Evolutionary conservation across 1,140 invertebrate genomes (phyloP).

Genomic region (Heliconius congener): DNA sequence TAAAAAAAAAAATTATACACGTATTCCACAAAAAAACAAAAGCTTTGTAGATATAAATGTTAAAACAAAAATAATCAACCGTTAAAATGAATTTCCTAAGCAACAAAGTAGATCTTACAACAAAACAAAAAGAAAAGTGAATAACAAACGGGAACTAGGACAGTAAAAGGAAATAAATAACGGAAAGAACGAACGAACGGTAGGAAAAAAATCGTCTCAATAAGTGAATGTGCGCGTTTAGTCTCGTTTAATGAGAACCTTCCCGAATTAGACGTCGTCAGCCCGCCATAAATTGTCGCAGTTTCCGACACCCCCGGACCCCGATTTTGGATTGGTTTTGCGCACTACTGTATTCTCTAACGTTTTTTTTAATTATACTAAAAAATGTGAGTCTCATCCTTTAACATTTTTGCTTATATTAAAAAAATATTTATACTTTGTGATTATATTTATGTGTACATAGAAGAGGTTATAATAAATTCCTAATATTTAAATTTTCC

Average conservation of each 20-base stretch:
- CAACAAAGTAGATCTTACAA: neutral
- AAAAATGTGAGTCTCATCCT: no score
- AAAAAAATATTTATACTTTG: no score
- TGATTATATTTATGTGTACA: no score
- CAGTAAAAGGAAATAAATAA: conserved; percentile 46
- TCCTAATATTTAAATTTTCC: no score
- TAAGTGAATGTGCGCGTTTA: conserved; percentile 70
- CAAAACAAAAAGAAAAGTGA: conserved; percentile 30
- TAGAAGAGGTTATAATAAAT: no score
- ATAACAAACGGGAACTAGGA: conserved; percentile 31
- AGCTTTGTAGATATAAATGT: no score
- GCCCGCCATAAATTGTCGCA: conserved; percentile 73
- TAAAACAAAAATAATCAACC: neutral
- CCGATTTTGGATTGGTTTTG: conserved; percentile 15
- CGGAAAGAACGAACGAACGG: conserved; percentile 33
- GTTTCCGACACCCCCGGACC: conserved; percentile 42
- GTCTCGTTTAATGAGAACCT: conserved; percentile 68
- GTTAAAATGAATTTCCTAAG: neutral
- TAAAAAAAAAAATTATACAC: no score
- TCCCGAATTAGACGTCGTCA: conserved; percentile 66
- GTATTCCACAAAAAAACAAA: no score
- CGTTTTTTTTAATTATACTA: neutral
- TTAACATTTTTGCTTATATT: no score
- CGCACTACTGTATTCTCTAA: conserved; percentile 18
- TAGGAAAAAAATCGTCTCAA: conserved; percentile 52